These are phyloP conservation scores for Phenacoccus solenopsis DNA, from an alignment of 1,140 invertebrate genomes.

Conservation along the genomic window DNA sequence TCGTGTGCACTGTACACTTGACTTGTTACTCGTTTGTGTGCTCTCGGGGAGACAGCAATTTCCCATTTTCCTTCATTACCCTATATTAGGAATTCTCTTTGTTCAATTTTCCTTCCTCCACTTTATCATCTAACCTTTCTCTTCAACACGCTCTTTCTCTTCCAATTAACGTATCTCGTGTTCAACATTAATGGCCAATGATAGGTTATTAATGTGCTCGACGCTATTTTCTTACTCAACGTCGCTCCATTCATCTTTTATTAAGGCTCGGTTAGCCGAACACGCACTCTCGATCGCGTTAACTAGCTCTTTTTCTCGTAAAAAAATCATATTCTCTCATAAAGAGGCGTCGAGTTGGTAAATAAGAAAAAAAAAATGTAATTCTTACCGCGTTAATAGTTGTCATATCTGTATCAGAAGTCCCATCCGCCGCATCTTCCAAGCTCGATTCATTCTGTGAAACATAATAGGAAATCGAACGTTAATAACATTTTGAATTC, in stretches of 20 bases:
- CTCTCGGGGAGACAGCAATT: slow-evolving; percentile 7
- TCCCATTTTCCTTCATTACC: slow-evolving; percentile 8
- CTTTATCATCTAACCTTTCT: neutral
- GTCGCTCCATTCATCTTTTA: too few species aligned
- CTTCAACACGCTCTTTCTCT: neutral
- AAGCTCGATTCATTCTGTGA: neutral
- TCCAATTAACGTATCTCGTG: slow-evolving; percentile 8
- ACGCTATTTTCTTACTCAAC: neutral
- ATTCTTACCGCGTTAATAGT: neutral
- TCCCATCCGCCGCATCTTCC: neutral
- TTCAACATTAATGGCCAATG: neutral
- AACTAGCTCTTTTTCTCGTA: too few species aligned
- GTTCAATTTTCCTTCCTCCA: neutral
- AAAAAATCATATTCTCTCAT: too few species aligned
- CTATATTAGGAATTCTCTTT: slow-evolving; percentile 2
- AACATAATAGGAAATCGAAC: neutral
- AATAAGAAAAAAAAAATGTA: neutral
- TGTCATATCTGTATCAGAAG: slow-evolving; percentile 1
- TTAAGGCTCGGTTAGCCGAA: too few species aligned
- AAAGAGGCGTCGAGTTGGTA: too few species aligned
- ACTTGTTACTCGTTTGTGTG: neutral
- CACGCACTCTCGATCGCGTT: too few species aligned
- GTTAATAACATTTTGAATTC: too few species aligned
- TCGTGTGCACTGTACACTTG: neutral
- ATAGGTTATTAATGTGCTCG: slow-evolving; percentile 1